Evolutionary conservation across 2,113 vertebrate genomes (phyloP), one percentile per base, ranked within the genome.

Genomic region (Triplophysa rosa): DNA sequence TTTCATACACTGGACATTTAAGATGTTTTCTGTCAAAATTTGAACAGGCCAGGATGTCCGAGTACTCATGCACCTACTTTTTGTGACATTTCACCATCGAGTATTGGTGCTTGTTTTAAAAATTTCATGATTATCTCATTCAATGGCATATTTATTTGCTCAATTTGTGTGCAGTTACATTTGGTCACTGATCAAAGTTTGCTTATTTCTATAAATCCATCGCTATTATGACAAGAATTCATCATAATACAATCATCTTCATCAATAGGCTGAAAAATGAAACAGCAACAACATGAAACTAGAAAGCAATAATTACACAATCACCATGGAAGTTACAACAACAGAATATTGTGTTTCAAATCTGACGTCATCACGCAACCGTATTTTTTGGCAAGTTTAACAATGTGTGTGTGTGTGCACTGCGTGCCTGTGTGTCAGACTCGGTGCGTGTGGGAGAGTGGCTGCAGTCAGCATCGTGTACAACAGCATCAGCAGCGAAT

Each of bases 241-340:
- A 10, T 42, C 70, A 42, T 54, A 71, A 58, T 37, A 12, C 68
- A 37, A 29, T 37, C 19, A 3, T 58, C 19, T 71, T 71, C 52
- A 6, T 10, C 11, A 23, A 71, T 21, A 71, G 33, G 68, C 49
- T 56, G 49, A 70, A 70, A 37, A 52, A 17, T 52, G 16, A 52
- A 16, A 16, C 49, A 52, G 49, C 16, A 52, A 52, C 14, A 52
- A 52, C 49, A 52, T 52, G 29, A 71, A 58, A 71, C 11, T 58
- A n/a, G 54, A 72, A 72, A 72, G 40, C 70, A 59, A 40, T 58
- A 40, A 72, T 59, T 42, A 59, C 33, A 42, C 29, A 58, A 56
- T 73, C 21, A 14, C 40, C 33, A 59, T 59, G 69, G 54, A 72
- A 40, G 29, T 59, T 42, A 37, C 59, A 7, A 7, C 6, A 37